A percentile compares a stretch with the other conserved stretches of the same genome.
Evolutionary conservation across 2,888 invertebrate genomes (phyloP).

Genomic region (Caenorhabditis doughertyi): DNA sequence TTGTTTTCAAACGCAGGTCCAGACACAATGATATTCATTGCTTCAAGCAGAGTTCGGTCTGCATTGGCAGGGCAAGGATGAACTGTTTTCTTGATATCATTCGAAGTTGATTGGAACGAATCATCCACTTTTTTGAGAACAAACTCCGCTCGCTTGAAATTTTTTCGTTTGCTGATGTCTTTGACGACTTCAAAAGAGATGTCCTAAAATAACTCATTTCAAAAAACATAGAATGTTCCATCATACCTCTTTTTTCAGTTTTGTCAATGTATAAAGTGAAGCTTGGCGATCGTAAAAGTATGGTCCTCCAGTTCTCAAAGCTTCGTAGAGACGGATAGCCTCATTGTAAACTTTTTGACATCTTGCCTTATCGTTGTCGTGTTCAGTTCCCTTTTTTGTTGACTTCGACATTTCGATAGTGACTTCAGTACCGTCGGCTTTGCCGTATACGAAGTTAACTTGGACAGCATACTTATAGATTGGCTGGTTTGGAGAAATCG

Average conservation of each 20-base stretch:
- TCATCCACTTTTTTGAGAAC: constrained; percentile 40
- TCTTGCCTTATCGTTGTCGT: constrained; percentile 34
- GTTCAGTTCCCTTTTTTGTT: constrained; percentile 24
- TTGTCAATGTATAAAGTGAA: constrained; percentile 18
- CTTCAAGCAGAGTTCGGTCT: constrained; percentile 42
- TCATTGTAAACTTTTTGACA: constrained; percentile 42
- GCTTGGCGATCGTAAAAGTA: constrained; percentile 54
- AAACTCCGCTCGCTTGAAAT: constrained; percentile 45
- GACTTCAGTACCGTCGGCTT: constrained; percentile 13
- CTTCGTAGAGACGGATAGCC: constrained; percentile 12
- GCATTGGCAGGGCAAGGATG: constrained; percentile 17
- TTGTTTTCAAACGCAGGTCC: constrained; percentile 42
- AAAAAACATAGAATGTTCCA: neutral
- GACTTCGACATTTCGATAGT: constrained; percentile 41
- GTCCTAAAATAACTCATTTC: neutral
- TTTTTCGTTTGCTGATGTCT: constrained; percentile 16
- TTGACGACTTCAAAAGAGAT: constrained; percentile 25
- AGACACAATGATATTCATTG: constrained; percentile 42
- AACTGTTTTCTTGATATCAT: constrained; percentile 44
- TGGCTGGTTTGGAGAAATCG: constrained; percentile 26
- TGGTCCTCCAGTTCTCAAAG: constrained; percentile 21
- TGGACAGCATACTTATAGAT: constrained; percentile 48
- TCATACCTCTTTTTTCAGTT: constrained; percentile 17
- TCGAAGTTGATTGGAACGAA: constrained; percentile 47
- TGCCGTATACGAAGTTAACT: constrained; percentile 26